These are phyloP conservation scores for Tragelaphus strepsiceros DNA, from an alignment of 2,113 vertebrate species.

Conservation along the genomic window DNA sequence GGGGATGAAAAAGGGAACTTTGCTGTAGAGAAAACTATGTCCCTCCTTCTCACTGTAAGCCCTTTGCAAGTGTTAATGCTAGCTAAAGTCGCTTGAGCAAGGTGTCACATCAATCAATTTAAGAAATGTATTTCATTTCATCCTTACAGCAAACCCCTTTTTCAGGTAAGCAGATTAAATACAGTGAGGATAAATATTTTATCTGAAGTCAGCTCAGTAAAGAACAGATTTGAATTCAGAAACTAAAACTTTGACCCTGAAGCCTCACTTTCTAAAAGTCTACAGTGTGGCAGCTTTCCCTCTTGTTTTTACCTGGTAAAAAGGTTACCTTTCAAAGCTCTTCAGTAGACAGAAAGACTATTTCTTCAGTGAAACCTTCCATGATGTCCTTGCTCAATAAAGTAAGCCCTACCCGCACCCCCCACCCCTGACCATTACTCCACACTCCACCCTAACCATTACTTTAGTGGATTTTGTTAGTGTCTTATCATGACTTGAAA, in stretches of 20 bases:
- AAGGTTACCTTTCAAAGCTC: neutral
- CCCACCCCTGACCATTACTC: rapidly evolving
- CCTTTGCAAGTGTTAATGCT: neutral
- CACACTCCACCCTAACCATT: too few relatives aligned
- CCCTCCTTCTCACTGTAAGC: neutral
- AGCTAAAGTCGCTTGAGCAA: neutral
- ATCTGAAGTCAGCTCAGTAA: neutral
- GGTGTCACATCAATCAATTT: neutral
- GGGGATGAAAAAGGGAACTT: neutral
- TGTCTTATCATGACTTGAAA: neutral
- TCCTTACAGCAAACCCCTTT: neutral
- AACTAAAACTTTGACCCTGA: neutral
- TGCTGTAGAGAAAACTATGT: neutral
- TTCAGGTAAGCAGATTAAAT: neutral
- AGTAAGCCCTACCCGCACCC: rapidly evolving
- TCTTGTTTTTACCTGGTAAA: neutral
- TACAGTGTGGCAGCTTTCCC: neutral
- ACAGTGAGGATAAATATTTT: neutral
- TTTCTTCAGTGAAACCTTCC: neutral
- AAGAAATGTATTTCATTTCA: neutral
- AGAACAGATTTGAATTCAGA: neutral
- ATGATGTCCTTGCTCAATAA: neutral
- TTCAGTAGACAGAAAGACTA: neutral
- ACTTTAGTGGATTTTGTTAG: neutral
- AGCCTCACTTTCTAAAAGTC: neutral